Evolutionary conservation across 2,797 vertebrate species (phyloP), one percentile per base, ranked within the genome.

Genomic region (Coracias cyanogaster): DNA sequence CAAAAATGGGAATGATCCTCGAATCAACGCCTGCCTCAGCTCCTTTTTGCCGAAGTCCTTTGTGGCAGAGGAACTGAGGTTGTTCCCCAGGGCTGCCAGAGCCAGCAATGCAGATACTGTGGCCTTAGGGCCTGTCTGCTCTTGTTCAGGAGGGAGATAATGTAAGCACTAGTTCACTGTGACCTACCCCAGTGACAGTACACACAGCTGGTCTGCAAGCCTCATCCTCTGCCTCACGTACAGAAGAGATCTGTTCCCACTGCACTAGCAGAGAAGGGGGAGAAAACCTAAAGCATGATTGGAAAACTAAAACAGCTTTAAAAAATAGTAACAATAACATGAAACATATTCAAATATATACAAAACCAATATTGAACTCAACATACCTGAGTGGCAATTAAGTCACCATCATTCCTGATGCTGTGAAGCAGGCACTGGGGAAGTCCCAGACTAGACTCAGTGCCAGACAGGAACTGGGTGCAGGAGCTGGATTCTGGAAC

Each of bases 121-220:
- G 31, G 43, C 62, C 35, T 64, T 65, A 62, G 55, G 35, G 52
- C 17, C 54, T 66, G 66, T 57, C 79, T 78, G 41, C 64, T 79
- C 29, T 57, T 0, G 0, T 70, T 84, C 45, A 39, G 77, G 55
- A 88, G 37, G 41, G 72, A 65, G 26, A 16, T 9, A 29, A 61
- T 29, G 43, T 0, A 1, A 84, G 61, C 1, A 0, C 37, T 21
- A 7, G 10, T 33, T 87, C 33, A 39, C 1, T 49, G 49, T 80
- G 64, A 74, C 57, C 45, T 86, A 19, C 26, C 8, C 8, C 66
- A 35, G 15, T n/a, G 85, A 51, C 25, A 8, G 0, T 60, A 46
- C 60, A 29, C 39, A 3, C 22, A 7, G 18, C 0, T 64, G 33
- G 18, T 64, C 60, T 82, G 35, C 29, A 17, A 58, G 33, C 46